These are phyloP conservation scores for Synanthedon andrenaeformis DNA, from an alignment of 2,888 invertebrate genomes.

Conservation along the genomic window DNA sequence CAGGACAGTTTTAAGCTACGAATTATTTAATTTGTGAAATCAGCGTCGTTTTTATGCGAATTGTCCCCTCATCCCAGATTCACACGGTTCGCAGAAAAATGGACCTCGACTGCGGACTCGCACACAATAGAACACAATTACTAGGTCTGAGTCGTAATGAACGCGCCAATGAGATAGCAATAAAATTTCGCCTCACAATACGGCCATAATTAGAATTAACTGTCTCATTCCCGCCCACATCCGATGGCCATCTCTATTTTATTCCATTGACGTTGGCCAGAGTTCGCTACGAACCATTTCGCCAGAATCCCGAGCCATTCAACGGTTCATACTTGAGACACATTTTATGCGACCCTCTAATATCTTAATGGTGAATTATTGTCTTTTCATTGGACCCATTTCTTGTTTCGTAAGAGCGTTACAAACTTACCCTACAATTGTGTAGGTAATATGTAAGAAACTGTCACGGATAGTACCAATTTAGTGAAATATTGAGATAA, in stretches of 20 bases:
- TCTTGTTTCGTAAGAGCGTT: constrained; percentile 5
- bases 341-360: constrained; percentile 1
- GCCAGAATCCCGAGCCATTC: neutral
- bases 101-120: constrained; percentile 22
- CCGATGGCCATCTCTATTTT: constrained; percentile 44
- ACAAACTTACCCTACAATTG: neutral
- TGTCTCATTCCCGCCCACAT: constrained; percentile 63
- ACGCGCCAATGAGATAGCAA: constrained; percentile 64
- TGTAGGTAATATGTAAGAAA: neutral
- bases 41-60: constrained; percentile 32
- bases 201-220: constrained; percentile 66
- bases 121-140: constrained; percentile 62
- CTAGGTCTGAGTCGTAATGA: constrained; percentile 42
- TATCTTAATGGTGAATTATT: constrained; percentile 26
- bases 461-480: neutral
- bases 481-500: neutral
- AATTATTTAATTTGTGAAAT: constrained; percentile 19
- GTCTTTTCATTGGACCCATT: constrained; percentile 24
- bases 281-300: constrained; percentile 10
- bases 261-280: constrained; percentile 38
- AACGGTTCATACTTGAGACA: neutral
- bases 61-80: constrained; percentile 46
- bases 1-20: neutral
- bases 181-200: constrained; percentile 65
- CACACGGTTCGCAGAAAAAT: constrained; percentile 59